Conservation (phyloP, 2,888 invertebrate species). For the Hofmannophila pseudospretella region DNA sequence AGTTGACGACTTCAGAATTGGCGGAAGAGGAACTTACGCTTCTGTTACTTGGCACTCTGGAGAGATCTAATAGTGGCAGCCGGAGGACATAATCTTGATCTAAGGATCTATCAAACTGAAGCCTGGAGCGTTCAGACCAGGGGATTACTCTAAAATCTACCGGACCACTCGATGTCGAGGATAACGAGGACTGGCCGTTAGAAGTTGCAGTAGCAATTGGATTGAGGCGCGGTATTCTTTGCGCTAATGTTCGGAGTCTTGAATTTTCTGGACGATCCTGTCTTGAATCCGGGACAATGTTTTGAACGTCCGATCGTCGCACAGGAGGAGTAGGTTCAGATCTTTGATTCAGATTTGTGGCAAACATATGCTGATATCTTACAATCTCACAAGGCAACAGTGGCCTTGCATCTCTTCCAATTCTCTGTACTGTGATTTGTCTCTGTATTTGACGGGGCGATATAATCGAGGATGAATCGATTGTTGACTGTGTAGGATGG, state of each 20-base stretch:
- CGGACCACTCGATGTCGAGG: constrained; percentile 12
- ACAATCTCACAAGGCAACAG: constrained; percentile 71
- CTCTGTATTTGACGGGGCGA: constrained; percentile 36
- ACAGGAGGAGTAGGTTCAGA: constrained; percentile 25
- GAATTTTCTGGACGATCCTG: constrained; percentile 42
- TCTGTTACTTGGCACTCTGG: constrained; percentile 37
- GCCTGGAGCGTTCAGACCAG: constrained; percentile 42
- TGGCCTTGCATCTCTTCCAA: constrained; percentile 76
- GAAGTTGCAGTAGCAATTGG: constrained; percentile 31
- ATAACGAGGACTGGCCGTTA: constrained; percentile 13
- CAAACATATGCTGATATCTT: constrained; percentile 66
- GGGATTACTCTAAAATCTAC: constrained; percentile 47
- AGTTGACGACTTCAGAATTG: constrained; percentile 31
- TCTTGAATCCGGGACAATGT: constrained; percentile 38
- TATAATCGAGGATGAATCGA: constrained; percentile 30
- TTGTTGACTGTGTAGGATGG: constrained; percentile 30
- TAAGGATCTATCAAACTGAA: constrained; percentile 36
- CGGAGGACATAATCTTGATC: constrained; percentile 53
- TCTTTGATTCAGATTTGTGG: constrained; percentile 32
- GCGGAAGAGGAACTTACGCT: constrained; percentile 14
- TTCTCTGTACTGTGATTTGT: constrained; percentile 76
- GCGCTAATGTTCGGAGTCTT: constrained; percentile 47
- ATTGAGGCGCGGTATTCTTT: constrained; percentile 52
- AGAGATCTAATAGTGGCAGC: constrained; percentile 47
- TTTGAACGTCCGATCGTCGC: constrained; percentile 33